Evolutionary conservation across 2,888 invertebrate genomes (phyloP).

Genomic region (Eristalis pertinax): DNA sequence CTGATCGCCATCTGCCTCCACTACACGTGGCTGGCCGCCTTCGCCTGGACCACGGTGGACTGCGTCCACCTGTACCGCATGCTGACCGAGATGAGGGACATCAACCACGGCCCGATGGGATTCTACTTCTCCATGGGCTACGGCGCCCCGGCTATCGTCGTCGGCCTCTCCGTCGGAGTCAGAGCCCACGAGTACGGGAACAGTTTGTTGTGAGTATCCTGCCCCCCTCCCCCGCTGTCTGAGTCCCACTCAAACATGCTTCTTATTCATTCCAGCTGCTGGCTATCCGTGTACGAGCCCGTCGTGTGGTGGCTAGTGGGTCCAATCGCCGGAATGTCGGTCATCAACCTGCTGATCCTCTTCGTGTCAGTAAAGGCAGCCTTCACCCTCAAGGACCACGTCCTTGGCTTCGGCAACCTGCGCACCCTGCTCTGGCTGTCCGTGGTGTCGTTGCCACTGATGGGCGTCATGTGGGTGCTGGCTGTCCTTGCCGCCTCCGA

Average conservation of each 20-base stretch:
- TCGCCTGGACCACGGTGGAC: slow-evolving; percentile 96
- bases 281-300: slow-evolving; percentile 96
- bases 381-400: slow-evolving; percentile 94
- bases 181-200: slow-evolving; percentile 97
- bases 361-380: slow-evolving; percentile 94
- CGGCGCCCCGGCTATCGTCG: slow-evolving; percentile 94
- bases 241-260: background rate
- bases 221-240: background rate
- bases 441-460: slow-evolving; percentile 91
- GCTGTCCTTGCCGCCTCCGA: slow-evolving; percentile 90
- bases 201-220: slow-evolving; percentile 91
- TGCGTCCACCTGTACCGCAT: slow-evolving; percentile 96
- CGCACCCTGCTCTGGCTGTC: slow-evolving; percentile 93
- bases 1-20: slow-evolving; percentile 94
- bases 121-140: slow-evolving; percentile 96
- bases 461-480: slow-evolving; percentile 93
- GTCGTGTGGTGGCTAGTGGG: slow-evolving; percentile 98
- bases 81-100: slow-evolving; percentile 96
- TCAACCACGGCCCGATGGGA: slow-evolving; percentile 96
- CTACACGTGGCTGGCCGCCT: slow-evolving; percentile 95
- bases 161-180: slow-evolving; percentile 95
- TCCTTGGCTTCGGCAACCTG: slow-evolving; percentile 92
- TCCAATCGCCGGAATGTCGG: slow-evolving; percentile 90
- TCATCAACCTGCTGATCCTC: slow-evolving; percentile 90
- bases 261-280: slow-evolving; percentile 86